Evolutionary conservation across 2,888 invertebrate genomes (phyloP).

Genomic region (Pterobdella sp.): DNA sequence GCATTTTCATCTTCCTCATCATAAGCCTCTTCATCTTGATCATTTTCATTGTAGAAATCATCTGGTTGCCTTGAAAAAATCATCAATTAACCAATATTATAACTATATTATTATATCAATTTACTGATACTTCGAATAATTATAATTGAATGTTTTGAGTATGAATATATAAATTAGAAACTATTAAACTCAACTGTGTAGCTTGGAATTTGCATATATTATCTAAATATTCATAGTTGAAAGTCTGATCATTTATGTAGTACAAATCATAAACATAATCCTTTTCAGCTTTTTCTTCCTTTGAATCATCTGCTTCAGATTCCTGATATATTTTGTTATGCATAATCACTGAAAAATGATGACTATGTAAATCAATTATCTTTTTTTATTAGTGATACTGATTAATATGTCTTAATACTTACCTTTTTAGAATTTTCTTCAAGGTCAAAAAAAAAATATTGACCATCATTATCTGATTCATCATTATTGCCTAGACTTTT

Average conservation of each 20-base stretch:
- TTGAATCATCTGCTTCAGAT: neutral
- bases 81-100: no score
- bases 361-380: neutral
- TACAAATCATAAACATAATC: conserved; percentile 3
- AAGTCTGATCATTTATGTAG: conserved; percentile 3
- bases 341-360: no score
- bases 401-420: neutral
- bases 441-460: neutral
- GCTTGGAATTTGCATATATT: neutral
- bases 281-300: neutral
- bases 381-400: neutral
- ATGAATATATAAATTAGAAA: neutral
- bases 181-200: neutral
- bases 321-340: neutral
- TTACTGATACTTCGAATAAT: no score
- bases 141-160: no score
- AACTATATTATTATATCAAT: no score
- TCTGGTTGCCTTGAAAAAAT: neutral
- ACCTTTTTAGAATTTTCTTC: neutral
- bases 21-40: neutral
- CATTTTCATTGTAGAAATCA: neutral
- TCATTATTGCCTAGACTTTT: neutral
- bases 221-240: neutral
- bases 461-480: neutral
- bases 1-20: conserved; percentile 8